Evolutionary conservation across 2,888 invertebrate genomes (phyloP).

Genomic region (Caenorhabditis angaria): DNA sequence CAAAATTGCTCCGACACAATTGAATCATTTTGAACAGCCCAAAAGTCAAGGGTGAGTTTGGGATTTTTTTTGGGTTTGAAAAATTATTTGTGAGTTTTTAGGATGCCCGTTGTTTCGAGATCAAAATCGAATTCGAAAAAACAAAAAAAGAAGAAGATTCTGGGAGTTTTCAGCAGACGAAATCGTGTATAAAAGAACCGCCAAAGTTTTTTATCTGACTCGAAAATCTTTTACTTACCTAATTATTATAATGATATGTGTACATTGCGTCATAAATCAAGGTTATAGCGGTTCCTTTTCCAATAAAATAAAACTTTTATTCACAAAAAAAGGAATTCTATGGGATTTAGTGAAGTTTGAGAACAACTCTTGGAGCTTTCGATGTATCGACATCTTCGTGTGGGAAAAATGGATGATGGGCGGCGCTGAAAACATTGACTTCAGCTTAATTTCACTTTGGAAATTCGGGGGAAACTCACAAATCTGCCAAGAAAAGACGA

Average conservation of each 20-base stretch:
- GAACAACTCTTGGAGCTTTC: constrained; percentile 17
- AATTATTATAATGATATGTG: constrained; percentile 7
- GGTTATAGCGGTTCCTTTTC: constrained; percentile 2
- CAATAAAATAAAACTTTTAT: not conserved
- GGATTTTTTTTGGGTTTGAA: no score
- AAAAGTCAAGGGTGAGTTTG: no score
- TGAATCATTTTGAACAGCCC: no score
- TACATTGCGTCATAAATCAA: constrained; percentile 1
- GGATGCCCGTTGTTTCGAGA: no score
- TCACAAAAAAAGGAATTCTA: not conserved
- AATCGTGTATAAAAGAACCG: constrained; percentile 5
- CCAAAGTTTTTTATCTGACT: not conserved
- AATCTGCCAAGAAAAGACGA: constrained; percentile 50
- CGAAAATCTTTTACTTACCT: not conserved
- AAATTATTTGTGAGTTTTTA: no score
- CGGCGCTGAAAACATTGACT: constrained; percentile 31
- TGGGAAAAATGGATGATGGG: constrained; percentile 45
- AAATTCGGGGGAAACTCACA: constrained; percentile 43
- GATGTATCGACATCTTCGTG: constrained; percentile 38
- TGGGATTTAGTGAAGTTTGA: constrained; percentile 32
- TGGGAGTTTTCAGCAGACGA: no score
- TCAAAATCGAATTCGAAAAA: no score
- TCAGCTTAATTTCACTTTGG: not conserved
- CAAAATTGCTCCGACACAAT: no score
- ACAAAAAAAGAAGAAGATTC: no score